Conservation (phyloP, 2,113 vertebrate genomes). For the Lasiurus borealis region DNA sequence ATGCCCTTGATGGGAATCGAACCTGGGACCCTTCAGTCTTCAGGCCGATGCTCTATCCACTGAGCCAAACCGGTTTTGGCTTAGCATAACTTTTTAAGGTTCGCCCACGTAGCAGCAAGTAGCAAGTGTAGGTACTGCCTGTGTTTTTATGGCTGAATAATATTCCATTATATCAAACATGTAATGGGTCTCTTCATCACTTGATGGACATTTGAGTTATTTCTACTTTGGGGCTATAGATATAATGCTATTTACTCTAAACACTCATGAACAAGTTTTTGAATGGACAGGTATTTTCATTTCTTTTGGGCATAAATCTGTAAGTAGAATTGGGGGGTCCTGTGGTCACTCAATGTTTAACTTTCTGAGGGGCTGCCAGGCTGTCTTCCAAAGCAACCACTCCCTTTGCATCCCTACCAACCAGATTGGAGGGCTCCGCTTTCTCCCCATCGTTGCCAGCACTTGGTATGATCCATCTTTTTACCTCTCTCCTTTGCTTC, state of each 20-base stretch:
- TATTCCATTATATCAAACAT: conserved; percentile 7
- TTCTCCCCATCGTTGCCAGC: not conserved
- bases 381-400: too few species aligned
- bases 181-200: not conserved
- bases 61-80: too few species aligned
- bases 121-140: not conserved
- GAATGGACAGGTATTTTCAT: not conserved
- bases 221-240: conserved; percentile 5
- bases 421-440: not conserved
- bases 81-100: not conserved
- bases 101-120: not conserved
- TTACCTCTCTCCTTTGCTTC: conserved; percentile 6
- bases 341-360: not conserved
- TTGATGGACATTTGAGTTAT: not conserved
- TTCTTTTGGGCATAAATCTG: not conserved
- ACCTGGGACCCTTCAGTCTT: too few species aligned
- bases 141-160: conserved; percentile 27
- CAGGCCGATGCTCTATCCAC: too few species aligned
- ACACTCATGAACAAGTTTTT: not conserved
- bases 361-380: not conserved
- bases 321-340: not conserved
- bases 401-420: too few species aligned
- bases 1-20: too few species aligned
- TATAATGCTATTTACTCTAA: not conserved
- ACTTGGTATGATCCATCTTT: conserved; percentile 17